Conservation (phyloP, 2,888 invertebrate genomes). For the Protodeltote pygarga region DNA sequence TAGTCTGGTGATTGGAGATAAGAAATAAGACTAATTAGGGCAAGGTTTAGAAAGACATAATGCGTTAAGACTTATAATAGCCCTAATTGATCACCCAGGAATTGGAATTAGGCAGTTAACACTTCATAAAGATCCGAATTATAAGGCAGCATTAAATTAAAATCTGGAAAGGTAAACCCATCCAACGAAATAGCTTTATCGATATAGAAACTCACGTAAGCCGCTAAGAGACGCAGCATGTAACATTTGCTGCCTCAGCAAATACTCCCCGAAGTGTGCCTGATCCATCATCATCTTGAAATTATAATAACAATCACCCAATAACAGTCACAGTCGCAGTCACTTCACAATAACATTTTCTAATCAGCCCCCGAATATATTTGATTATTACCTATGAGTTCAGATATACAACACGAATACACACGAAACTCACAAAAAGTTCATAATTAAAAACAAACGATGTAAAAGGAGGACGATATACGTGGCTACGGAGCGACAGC, state of each 20-base stretch:
- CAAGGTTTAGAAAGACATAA: too few species aligned
- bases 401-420: constrained; percentile 50
- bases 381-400: constrained; percentile 45
- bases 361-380: constrained; percentile 48
- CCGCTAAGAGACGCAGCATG: constrained; percentile 81
- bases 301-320: constrained; percentile 47
- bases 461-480: constrained; percentile 47
- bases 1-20: too few species aligned
- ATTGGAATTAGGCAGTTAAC: too few species aligned
- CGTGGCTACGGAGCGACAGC: constrained; percentile 75
- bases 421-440: constrained; percentile 67
- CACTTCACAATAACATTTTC: constrained; percentile 77
- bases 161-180: too few species aligned
- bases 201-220: constrained; percentile 67
- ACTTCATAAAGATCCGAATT: too few species aligned
- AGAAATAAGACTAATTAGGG: too few species aligned
- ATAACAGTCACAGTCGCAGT: constrained; percentile 56
- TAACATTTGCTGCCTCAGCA: constrained; percentile 83
- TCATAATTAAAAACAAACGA: constrained; percentile 71
- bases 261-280: constrained; percentile 81
- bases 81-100: too few species aligned
- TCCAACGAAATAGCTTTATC: too few species aligned
- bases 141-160: too few species aligned
- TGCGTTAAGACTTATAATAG: too few species aligned
- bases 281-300: constrained; percentile 84